phyloP scores from a whole-genome alignment of 2,113 vertebrate species.

The Nothoprocta pentlandii region DNA sequence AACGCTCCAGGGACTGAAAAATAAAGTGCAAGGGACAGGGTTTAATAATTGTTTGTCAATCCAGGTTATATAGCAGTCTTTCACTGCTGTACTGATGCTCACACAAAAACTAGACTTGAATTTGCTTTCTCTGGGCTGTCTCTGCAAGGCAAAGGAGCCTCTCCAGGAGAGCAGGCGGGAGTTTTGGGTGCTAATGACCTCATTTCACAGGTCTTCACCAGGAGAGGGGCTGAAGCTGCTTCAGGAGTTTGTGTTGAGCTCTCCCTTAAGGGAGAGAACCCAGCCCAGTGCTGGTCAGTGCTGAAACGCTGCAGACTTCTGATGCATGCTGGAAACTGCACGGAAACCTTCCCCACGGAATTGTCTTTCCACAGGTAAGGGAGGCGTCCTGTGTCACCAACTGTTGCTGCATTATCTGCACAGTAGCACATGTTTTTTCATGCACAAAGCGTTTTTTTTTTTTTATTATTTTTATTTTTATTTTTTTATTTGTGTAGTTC shows the following conservation, averaged over 20 bases:
- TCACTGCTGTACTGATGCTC: background rate
- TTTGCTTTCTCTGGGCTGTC: background rate
- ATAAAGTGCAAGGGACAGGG: background rate
- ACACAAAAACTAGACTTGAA: background rate
- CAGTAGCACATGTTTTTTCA: background rate
- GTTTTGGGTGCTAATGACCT: background rate
- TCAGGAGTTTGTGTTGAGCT: rapidly evolving
- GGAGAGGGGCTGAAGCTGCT: background rate
- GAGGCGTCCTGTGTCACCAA: background rate
- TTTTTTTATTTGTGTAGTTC: background rate
- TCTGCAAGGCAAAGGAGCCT: background rate
- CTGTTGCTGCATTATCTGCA: background rate
- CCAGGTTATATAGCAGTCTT: background rate
- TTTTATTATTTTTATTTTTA: background rate
- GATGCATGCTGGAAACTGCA: too few species aligned
- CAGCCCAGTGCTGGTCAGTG: background rate
- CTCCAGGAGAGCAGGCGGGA: background rate
- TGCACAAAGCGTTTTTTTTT: background rate
- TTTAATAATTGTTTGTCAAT: rapidly evolving
- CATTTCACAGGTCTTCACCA: background rate
- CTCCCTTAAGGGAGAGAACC: too few species aligned
- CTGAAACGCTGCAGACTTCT: background rate
- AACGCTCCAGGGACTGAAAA: background rate
- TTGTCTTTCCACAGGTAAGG: background rate
- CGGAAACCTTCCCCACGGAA: background rate